phyloP scores from a whole-genome alignment of 2,113 vertebrate genomes.

The Kobus ellipsiprymnus region DNA sequence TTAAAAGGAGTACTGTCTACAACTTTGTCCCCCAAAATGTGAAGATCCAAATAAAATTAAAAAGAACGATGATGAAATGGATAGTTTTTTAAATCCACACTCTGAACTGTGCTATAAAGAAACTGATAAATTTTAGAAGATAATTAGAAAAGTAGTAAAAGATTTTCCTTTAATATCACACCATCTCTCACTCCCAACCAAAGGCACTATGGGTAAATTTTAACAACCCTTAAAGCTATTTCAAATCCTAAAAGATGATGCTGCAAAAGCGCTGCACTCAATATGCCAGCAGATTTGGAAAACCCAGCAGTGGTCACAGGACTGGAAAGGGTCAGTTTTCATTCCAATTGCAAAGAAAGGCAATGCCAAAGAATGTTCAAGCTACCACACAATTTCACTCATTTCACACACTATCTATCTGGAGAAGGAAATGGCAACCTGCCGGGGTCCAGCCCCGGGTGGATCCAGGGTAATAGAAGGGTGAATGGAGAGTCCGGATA shows the following conservation, averaged over 20 bases:
- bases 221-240: neutral
- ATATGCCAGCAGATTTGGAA: neutral
- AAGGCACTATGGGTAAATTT: neutral
- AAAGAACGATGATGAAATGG: neutral
- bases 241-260: neutral
- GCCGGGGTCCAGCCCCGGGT: too few relatives aligned
- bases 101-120: neutral
- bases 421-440: neutral
- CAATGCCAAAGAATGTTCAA: neutral
- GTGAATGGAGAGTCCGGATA: too few relatives aligned
- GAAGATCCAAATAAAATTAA: neutral
- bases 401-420: neutral
- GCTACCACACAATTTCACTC: neutral
- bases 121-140: neutral
- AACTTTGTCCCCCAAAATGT: neutral
- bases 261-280: neutral
- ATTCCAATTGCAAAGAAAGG: neutral
- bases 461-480: too few relatives aligned
- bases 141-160: neutral
- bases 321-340: neutral
- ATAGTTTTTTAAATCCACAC: neutral
- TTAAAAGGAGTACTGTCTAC: neutral
- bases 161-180: neutral
- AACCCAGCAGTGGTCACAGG: neutral
- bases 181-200: neutral